A percentile compares a stretch with the other conserved stretches of the same genome.
Evolutionary conservation across 2,113 vertebrate species (phyloP).

Genomic region (Odontesthes bonariensis): DNA sequence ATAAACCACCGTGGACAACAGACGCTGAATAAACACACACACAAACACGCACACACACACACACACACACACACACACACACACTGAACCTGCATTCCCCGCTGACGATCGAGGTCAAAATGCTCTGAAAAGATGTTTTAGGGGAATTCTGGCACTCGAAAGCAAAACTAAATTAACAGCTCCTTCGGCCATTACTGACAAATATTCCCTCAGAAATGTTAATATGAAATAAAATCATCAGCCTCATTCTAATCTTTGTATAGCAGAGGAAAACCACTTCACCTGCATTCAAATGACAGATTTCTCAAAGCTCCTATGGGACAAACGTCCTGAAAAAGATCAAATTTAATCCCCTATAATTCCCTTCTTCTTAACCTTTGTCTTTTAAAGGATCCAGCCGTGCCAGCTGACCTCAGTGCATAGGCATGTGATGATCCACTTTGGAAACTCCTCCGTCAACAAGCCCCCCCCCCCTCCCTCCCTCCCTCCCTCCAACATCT

Average conservation of each 20-base stretch:
- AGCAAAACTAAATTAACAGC: slow-evolving; percentile 54
- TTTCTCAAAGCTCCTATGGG: slow-evolving; percentile 6
- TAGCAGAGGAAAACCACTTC: neutral
- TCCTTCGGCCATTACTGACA: neutral
- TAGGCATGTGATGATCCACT: slow-evolving; percentile 80
- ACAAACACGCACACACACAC: slow-evolving; percentile 10
- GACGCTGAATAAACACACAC: slow-evolving; percentile 38
- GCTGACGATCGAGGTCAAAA: slow-evolving; percentile 62
- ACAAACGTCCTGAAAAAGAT: slow-evolving; percentile 53
- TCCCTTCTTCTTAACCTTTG: slow-evolving; percentile 23
- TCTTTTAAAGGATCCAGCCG: slow-evolving; percentile 61
- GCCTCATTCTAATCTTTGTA: neutral
- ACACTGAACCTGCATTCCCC: slow-evolving; percentile 61
- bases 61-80: slow-evolving; percentile 29
- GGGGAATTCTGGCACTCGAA: slow-evolving; percentile 44
- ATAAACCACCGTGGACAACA: slow-evolving; percentile 53
- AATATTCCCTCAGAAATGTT: neutral
- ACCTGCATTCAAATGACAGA: neutral
- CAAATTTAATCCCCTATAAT: slow-evolving; percentile 63
- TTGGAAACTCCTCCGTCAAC: slow-evolving; percentile 65
- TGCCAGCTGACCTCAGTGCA: slow-evolving; percentile 77
- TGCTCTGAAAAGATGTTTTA: slow-evolving; percentile 27
- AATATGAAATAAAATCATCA: neutral
- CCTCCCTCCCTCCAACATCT: slow-evolving; percentile 2
- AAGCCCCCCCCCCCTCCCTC: slow-evolving; percentile 21